Conservation (phyloP, 2,797 vertebrate genomes). For the Arctocebus calabarensis region DNA sequence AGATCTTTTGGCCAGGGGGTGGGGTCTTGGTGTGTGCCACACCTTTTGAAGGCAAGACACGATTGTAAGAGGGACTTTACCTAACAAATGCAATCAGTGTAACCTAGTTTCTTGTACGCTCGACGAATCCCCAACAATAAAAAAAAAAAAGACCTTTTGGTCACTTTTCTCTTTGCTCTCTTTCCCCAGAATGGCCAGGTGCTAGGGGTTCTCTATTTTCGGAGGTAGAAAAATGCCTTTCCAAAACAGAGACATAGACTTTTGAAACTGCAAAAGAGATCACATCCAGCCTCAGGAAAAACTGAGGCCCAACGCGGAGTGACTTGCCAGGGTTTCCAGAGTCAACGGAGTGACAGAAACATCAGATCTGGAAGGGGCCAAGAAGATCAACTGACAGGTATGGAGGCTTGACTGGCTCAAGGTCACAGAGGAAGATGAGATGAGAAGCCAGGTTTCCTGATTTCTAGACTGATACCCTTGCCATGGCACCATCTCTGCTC, state of each 20-base stretch:
- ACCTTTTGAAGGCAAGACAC: no score
- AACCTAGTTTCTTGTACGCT: no score
- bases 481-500: not conserved
- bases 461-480: not conserved
- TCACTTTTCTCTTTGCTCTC: not conserved
- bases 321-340: constrained; percentile 40
- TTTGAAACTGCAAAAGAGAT: not conserved
- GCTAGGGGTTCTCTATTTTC: constrained; percentile 11
- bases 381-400: not conserved
- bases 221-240: constrained; percentile 49
- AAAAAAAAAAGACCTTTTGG: not conserved
- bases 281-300: constrained; percentile 19
- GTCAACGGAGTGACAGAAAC: constrained; percentile 47
- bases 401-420: constrained; percentile 16
- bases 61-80: no score
- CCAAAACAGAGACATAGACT: not conserved
- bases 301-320: not conserved
- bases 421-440: constrained; percentile 54
- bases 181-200: not conserved
- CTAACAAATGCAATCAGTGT: no score
- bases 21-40: no score
- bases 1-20: not conserved
- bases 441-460: constrained; percentile 7
- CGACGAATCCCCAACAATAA: no score
- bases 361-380: not conserved